Conservation (phyloP, 2,888 invertebrate species). For the Ischnura elegans region DNA sequence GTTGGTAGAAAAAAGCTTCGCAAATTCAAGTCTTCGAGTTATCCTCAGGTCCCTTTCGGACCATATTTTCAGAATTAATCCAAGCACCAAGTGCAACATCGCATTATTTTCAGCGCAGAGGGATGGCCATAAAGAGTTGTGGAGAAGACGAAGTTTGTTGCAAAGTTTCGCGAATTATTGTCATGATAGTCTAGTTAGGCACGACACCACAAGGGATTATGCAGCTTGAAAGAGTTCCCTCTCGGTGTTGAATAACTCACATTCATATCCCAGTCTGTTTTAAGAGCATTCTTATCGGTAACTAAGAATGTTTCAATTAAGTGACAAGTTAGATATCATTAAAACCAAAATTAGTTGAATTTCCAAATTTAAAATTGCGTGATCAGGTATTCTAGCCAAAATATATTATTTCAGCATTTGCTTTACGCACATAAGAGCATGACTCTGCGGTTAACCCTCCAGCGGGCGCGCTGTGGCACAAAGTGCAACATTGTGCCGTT, state of each 20-base stretch:
- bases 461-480: no score
- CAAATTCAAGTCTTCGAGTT: neutral
- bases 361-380: no score
- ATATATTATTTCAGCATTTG: no score
- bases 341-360: no score
- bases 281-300: neutral
- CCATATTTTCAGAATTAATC: neutral
- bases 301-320: no score
- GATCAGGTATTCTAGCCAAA: no score
- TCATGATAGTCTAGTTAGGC: neutral
- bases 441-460: no score
- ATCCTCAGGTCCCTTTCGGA: neutral
- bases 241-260: neutral
- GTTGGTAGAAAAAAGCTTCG: neutral
- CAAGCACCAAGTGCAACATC: neutral
- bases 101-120: neutral
- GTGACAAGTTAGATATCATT: no score
- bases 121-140: neutral
- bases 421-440: no score
- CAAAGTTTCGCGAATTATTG: slow-evolving; percentile 11
- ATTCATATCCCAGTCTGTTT: neutral
- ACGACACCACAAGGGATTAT: neutral
- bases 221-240: neutral
- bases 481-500: no score
- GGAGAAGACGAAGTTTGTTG: neutral